Evolutionary conservation across 2,797 vertebrate genomes (phyloP).

Genomic region (Tachyglossus aculeatus): DNA sequence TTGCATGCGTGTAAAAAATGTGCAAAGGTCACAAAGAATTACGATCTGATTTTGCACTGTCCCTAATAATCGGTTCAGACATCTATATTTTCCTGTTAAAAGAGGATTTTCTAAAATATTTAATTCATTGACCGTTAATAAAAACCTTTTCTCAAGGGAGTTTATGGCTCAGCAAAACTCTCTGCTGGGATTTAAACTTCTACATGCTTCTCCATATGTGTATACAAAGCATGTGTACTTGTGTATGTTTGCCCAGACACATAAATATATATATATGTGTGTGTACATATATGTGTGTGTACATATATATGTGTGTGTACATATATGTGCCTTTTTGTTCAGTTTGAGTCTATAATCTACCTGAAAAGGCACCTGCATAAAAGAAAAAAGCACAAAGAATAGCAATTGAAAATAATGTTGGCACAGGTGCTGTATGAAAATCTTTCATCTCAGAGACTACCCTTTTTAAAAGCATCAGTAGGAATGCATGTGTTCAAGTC

Average conservation of each 20-base stretch:
- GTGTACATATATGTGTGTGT: conserved; percentile 39
- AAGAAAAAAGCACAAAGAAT: conserved; percentile 73
- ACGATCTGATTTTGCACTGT: too few relatives aligned
- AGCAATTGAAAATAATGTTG: conserved; percentile 72
- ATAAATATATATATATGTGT: conserved; percentile 57
- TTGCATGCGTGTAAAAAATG: too few relatives aligned
- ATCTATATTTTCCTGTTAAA: too few relatives aligned
- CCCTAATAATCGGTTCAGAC: too few relatives aligned
- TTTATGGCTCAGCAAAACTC: background rate
- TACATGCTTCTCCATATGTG: background rate
- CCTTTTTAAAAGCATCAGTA: conserved; percentile 74
- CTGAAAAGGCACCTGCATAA: conserved; percentile 71
- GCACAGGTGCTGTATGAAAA: conserved; percentile 75
- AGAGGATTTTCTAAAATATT: too few relatives aligned
- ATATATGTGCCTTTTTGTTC: conserved; percentile 69
- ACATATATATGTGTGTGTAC: conserved; percentile 39
- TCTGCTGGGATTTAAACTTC: conserved; percentile 20
- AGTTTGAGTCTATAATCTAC: conserved; percentile 64
- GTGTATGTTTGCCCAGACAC: background rate
- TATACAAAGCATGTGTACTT: background rate
- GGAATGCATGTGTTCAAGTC: conserved; percentile 70
- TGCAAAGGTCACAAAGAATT: too few relatives aligned
- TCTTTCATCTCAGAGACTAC: conserved; percentile 77
- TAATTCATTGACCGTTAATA: too few relatives aligned
- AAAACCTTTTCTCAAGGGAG: conserved; percentile 31